phyloP scores from a whole-genome alignment of 2,797 vertebrate genomes.

The Xenops minutus region DNA sequence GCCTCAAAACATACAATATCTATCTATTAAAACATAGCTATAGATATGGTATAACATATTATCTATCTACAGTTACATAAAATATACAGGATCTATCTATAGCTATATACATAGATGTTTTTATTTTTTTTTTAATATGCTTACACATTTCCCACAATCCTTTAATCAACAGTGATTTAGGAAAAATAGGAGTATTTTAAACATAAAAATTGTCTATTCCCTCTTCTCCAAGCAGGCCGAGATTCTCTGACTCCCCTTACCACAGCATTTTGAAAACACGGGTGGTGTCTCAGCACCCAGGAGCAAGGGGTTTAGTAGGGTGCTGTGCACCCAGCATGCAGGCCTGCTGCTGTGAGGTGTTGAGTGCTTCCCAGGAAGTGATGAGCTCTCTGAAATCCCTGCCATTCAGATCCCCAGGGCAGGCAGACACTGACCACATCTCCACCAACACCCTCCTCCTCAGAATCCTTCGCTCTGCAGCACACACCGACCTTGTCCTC shows the following conservation, averaged over 20 bases:
- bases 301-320: background rate
- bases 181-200: background rate
- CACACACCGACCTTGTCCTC: fast-evolving
- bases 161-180: background rate
- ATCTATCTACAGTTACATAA: background rate
- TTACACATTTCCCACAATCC: background rate
- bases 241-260: background rate
- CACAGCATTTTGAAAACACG: background rate
- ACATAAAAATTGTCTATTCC: background rate
- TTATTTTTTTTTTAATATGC: background rate
- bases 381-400: constrained; percentile 45
- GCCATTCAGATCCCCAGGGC: background rate
- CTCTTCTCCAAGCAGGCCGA: background rate
- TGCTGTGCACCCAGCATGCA: background rate
- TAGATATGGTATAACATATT: background rate
- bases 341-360: background rate
- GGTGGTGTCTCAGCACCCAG: background rate
- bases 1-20: background rate
- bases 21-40: background rate
- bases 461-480: background rate
- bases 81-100: background rate
- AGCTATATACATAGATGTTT: background rate
- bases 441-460: fast-evolving
- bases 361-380: background rate
- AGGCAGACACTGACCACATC: background rate